Percentiles rank a stretch among this genome's conserved stretches.
Conservation (phyloP, 1,140 invertebrate species). For the Brachionus koreanus region DNA sequence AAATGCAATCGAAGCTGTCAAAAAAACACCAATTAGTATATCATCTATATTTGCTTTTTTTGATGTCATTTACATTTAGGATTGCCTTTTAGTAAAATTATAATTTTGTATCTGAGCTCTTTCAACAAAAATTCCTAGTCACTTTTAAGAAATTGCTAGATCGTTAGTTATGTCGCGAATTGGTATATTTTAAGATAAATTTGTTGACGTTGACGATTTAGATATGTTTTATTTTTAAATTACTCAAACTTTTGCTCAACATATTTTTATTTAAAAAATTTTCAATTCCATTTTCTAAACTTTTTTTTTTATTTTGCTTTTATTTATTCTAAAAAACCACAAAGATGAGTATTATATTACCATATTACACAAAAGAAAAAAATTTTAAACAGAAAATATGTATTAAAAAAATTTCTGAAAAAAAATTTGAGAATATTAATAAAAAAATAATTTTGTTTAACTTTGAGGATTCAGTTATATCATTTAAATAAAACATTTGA, state of each 20-base stretch:
- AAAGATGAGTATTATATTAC: neutral
- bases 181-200: constrained; percentile 27
- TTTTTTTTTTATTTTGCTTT: neutral
- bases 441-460: too few species aligned
- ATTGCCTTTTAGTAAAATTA: neutral
- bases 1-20: constrained; percentile 3
- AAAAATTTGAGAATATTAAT: too few species aligned
- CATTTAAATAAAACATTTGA: neutral
- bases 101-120: neutral
- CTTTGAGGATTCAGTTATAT: neutral
- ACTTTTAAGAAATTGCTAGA: neutral
- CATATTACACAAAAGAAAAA: too few species aligned
- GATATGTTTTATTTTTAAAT: constrained; percentile 3
- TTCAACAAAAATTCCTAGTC: neutral
- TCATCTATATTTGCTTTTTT: constrained; percentile 23
- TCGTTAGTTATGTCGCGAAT: constrained; percentile 19
- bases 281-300: neutral
- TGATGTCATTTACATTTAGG: constrained; percentile 36
- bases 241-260: constrained; percentile 29
- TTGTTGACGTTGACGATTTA: constrained; percentile 36
- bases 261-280: constrained; percentile 23
- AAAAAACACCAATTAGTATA: constrained; percentile 35
- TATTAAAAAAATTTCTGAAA: too few species aligned
- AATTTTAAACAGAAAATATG: too few species aligned
- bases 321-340: neutral